phyloP scores from a whole-genome alignment of 2,797 vertebrate species.

The Pangasius mekongensis region DNA sequence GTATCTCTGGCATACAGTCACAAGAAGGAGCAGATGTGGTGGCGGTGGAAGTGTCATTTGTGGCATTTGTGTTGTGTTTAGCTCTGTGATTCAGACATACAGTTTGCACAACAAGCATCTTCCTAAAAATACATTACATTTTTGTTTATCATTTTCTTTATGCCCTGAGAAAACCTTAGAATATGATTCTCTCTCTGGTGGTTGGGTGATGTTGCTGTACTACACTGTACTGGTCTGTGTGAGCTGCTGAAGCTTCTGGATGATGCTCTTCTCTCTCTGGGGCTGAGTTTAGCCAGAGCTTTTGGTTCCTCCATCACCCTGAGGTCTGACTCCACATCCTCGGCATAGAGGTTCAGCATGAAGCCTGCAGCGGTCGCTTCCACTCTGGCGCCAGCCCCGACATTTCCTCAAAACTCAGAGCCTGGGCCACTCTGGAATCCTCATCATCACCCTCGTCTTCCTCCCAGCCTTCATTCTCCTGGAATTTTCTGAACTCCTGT shows the following conservation, averaged over 20 bases:
- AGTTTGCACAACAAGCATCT: neutral
- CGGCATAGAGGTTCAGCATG: conserved; percentile 75
- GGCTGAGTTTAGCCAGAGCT: conserved; percentile 67
- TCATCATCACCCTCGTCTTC: conserved; percentile 75
- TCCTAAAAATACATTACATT: neutral
- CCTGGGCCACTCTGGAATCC: conserved; percentile 65
- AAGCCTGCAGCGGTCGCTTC: conserved; percentile 76
- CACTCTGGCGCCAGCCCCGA: conserved; percentile 74
- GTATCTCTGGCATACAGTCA: no score
- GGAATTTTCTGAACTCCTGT: conserved; percentile 83
- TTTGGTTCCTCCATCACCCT: conserved; percentile 70
- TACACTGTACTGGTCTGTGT: conserved; percentile 52
- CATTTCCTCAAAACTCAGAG: conserved; percentile 76
- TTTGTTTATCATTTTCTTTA: neutral
- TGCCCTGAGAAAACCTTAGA: neutral
- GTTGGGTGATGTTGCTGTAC: neutral
- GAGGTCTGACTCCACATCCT: conserved; percentile 73
- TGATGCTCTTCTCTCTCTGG: conserved; percentile 84
- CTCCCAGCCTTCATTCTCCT: conserved; percentile 84
- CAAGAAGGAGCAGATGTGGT: no score
- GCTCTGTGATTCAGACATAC: neutral
- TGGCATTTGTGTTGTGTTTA: neutral
- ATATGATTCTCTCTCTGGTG: neutral
- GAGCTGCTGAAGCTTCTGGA: conserved; percentile 80
- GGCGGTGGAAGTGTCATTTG: no score